These are phyloP conservation scores for Drosophila ustulata DNA, from an alignment of 2,888 invertebrate genomes.

Conservation along the genomic window DNA sequence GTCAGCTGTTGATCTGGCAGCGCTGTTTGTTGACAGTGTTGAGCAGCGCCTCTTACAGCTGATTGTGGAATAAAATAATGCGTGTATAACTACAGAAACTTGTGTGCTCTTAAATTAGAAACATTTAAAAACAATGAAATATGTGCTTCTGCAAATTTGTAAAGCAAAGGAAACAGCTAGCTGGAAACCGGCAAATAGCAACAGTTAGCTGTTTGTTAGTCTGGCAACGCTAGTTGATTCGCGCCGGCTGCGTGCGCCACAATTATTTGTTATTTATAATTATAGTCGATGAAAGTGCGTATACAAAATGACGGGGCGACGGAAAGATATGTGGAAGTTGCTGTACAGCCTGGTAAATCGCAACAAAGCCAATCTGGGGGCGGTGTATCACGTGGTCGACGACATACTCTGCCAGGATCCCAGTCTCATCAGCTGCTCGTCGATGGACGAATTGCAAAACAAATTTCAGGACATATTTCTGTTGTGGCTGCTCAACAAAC, in stretches of 20 bases:
- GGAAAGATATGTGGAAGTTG: slow-evolving; percentile 83
- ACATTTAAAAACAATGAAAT: no score
- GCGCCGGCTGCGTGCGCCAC: not conserved
- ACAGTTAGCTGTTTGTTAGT: not conserved
- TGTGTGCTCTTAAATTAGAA: no score
- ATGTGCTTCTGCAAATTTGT: no score
- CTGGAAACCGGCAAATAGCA: not conserved
- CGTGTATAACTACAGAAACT: no score
- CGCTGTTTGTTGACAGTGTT: slow-evolving; percentile 8
- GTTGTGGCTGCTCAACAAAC: slow-evolving; percentile 79
- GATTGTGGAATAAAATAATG: no score
- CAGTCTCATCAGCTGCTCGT: slow-evolving; percentile 75
- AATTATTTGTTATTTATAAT: slow-evolving; percentile 12
- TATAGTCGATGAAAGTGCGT: not conserved
- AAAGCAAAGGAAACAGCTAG: no score
- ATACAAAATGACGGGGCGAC: slow-evolving; percentile 72
- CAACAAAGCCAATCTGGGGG: slow-evolving; percentile 63
- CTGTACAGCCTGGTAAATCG: slow-evolving; percentile 80
- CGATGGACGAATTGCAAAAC: slow-evolving; percentile 58
- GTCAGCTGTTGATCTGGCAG: slow-evolving; percentile 34
- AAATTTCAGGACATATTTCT: slow-evolving; percentile 78
- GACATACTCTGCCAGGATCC: slow-evolving; percentile 82
- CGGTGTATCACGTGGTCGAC: slow-evolving; percentile 75
- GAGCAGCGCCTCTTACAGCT: not conserved
- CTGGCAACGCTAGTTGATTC: not conserved